A percentile compares a stretch with the other conserved stretches of the same genome.
These are phyloP conservation scores for Lochmaea capreae DNA, from an alignment of 2,888 invertebrate genomes.

Conservation along the genomic window DNA sequence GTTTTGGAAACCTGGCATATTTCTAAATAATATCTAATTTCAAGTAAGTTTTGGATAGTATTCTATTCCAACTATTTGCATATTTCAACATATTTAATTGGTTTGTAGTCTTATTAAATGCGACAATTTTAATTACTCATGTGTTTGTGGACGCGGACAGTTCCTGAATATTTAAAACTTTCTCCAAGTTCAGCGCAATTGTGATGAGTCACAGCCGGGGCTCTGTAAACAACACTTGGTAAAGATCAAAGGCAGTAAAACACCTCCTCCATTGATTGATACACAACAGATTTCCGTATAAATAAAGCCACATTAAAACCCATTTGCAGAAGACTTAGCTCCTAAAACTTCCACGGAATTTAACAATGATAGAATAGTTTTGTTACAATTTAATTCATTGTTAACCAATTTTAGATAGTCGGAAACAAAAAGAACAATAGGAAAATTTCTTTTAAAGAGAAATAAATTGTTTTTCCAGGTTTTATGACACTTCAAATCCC, in stretches of 20 bases:
- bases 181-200: constrained; percentile 54
- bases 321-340: constrained; percentile 24
- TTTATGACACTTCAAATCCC: too few species aligned
- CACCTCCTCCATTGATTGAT: constrained; percentile 57
- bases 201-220: constrained; percentile 45
- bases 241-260: constrained; percentile 59
- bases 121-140: constrained; percentile 59
- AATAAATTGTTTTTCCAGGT: too few species aligned
- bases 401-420: not conserved
- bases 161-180: constrained; percentile 62
- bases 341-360: not conserved
- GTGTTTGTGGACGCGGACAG: constrained; percentile 57
- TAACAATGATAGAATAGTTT: not conserved
- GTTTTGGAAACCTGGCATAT: constrained; percentile 1
- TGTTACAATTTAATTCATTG: not conserved
- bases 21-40: constrained; percentile 7
- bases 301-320: constrained; percentile 26
- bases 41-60: constrained; percentile 11
- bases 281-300: constrained; percentile 49
- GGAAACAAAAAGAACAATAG: too few species aligned
- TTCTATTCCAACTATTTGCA: constrained; percentile 26
- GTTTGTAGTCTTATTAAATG: constrained; percentile 40
- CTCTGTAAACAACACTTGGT: constrained; percentile 53
- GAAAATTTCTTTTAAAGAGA: too few species aligned
- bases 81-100: constrained; percentile 38